A percentile compares a stretch with the other conserved stretches of the same genome.
These are phyloP conservation scores for Tachycineta bicolor DNA, from an alignment of 2,113 vertebrate genomes.

Conservation along the genomic window DNA sequence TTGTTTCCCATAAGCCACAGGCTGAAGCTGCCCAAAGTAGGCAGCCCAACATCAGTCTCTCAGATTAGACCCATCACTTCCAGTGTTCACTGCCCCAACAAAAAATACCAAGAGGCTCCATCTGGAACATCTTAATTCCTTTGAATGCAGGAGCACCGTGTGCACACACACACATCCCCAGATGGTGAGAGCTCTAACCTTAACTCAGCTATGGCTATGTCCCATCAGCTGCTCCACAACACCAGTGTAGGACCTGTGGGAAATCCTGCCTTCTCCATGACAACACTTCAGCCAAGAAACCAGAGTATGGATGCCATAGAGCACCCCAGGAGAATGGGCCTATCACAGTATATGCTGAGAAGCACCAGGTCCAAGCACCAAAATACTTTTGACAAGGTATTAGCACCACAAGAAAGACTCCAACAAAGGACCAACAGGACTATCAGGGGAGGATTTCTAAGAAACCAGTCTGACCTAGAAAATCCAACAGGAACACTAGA, in stretches of 20 bases:
- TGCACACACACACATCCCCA: fast-evolving
- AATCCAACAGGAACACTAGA: background rate
- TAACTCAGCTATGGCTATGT: background rate
- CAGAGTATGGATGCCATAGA: fast-evolving
- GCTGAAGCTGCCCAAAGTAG: background rate
- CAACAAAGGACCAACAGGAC: background rate
- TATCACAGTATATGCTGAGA: fast-evolving
- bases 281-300: background rate
- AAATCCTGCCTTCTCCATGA: background rate
- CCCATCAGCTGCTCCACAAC: background rate
- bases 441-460: background rate
- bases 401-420: background rate
- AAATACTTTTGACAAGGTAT: background rate
- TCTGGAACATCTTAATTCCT: background rate
- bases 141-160: background rate
- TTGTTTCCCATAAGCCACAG: background rate
- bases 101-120: background rate
- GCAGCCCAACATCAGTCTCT: background rate
- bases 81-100: background rate
- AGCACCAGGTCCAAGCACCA: background rate
- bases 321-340: background rate
- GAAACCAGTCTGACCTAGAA: background rate
- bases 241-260: background rate
- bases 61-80: background rate
- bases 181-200: background rate